Base-by-base conservation (phyloP, 2,797 vertebrate species). In the Alca torda region DNA sequence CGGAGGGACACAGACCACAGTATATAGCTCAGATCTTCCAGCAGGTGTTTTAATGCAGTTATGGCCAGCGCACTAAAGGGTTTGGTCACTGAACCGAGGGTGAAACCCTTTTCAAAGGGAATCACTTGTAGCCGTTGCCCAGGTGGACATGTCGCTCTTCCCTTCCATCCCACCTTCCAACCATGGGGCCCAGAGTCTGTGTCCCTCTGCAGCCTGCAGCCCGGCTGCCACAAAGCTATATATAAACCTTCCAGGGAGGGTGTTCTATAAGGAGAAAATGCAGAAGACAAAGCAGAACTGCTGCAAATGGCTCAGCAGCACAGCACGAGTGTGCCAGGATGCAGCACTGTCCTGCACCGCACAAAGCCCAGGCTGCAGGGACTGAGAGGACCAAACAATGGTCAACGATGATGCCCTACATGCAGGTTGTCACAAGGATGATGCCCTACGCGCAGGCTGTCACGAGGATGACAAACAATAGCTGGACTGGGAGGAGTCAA, bases 261-360 rank as follows among this genome's bases (percentile, higher is more conserved):
- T 46, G 41, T 26, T n/a, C 33, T 35, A 11, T 10, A 30, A 54
- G 45, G 20, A 76, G 18, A 78, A 88, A 69, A 82, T 41, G 11
- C 61, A 91, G 54, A 68, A 84, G 54, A 45, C 13, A 19, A n/a
- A 56, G 39, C 39, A 39, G 64, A 48, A 53, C 48, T 33, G 39
- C 43, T 87, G 65, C 46, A 75, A 75, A 75, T 17, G 78, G 33
- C 35, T 64, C 41, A 18, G 54, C 28, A 43, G 48, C 48, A 67
- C 26, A 48, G 31, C 0, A 0, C 51, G 53, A 12, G 14, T 4
- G 0, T 10, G 20, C 4, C 0, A 2, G 41, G 45, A 9, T 30
- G 68, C 68, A 75, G 57, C 3, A 1, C 57, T 3, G 1, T 24
- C 41, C 82, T 45, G 77, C 46, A 72, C 28, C 1, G 0, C 56